Evolutionary conservation across 1,140 invertebrate species (phyloP).

Genomic region (Batillaria attramentaria): DNA sequence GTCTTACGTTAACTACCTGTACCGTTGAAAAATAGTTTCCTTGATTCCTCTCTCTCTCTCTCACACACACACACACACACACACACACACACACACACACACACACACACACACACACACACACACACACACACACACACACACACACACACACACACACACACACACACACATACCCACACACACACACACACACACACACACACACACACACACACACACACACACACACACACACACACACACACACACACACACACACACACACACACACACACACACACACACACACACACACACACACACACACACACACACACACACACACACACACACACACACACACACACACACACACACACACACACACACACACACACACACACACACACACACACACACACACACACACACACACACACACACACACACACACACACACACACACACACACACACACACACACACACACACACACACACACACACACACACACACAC

Average conservation of each 20-base stretch:
- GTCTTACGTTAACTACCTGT: too few species aligned
- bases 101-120: constrained; percentile 15
- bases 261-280: constrained; percentile 7
- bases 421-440: not conserved
- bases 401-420: not conserved
- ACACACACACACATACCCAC: not conserved
- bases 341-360: constrained; percentile 1
- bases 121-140: constrained; percentile 17
- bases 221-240: constrained; percentile 1
- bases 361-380: not conserved
- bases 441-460: not conserved
- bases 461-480: not conserved
- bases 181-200: constrained; percentile 9
- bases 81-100: not conserved
- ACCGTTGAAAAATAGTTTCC: too few species aligned
- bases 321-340: not conserved
- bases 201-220: constrained; percentile 15
- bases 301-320: constrained; percentile 8
- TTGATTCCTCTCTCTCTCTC: too few species aligned
- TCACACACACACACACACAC: constrained; percentile 8
- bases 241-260: not conserved
- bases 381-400: not conserved
- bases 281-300: constrained; percentile 21
- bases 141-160: not conserved
- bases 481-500: not conserved